Evolutionary conservation across 2,797 vertebrate genomes (phyloP).

Genomic region (Lateolabrax maculatus): DNA sequence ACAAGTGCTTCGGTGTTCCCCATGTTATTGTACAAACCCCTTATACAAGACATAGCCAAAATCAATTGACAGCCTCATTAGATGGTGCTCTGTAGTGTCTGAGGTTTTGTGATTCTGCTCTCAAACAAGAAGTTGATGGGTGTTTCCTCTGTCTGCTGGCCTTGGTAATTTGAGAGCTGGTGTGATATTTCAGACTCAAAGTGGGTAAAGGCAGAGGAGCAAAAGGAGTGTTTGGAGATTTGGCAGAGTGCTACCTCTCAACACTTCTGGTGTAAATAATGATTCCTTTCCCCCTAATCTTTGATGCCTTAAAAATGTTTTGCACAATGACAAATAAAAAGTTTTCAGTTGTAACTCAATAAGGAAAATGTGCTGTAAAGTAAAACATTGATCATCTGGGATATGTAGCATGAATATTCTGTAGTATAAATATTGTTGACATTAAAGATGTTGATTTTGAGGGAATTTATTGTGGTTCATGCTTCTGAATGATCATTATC

Average conservation of each 20-base stretch:
- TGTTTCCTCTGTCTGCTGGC: slow-evolving; percentile 26
- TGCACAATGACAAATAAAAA: slow-evolving; percentile 1
- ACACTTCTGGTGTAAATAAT: slow-evolving; percentile 33
- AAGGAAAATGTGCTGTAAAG: neutral
- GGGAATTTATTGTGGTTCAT: slow-evolving; percentile 9
- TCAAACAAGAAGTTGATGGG: slow-evolving; percentile 18
- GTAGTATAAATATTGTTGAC: slow-evolving; percentile 7
- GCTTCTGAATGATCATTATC: slow-evolving; percentile 11
- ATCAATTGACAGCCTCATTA: slow-evolving; percentile 10
- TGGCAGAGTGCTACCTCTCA: neutral
- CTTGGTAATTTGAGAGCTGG: slow-evolving; percentile 35
- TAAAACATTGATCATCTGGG: neutral
- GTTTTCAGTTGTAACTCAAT: neutral
- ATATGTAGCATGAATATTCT: neutral
- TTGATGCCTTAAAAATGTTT: slow-evolving; percentile 27
- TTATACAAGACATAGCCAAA: neutral
- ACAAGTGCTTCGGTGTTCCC: neutral
- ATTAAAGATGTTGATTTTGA: slow-evolving; percentile 4
- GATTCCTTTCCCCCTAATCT: slow-evolving; percentile 16
- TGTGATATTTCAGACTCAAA: slow-evolving; percentile 52
- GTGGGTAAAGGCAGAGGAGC: slow-evolving; percentile 33
- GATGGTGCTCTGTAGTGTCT: neutral
- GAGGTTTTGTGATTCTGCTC: neutral
- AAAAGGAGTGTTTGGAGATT: slow-evolving; percentile 29
- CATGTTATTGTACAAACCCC: neutral